A percentile compares a stretch with the other conserved stretches of the same genome.
Evolutionary conservation across 2,113 vertebrate species (phyloP).

Genomic region (Mus musculus): GRCm39 chr7:116003501-116004000

Average conservation of each 20-base stretch:
- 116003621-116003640: background rate
- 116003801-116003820: background rate
- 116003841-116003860: background rate
- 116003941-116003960: background rate
- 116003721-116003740: background rate
- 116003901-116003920: background rate
- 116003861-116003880: background rate
- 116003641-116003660: background rate
- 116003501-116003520: background rate
- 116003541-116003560: background rate
- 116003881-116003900: background rate
- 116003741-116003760: no score
- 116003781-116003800: background rate
- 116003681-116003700: no score
- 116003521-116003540: conserved; percentile 1
- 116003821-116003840: background rate
- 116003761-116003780: background rate
- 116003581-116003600: background rate
- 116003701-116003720: no score
- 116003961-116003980: background rate
- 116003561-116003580: background rate
- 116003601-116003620: background rate
- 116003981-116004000: background rate
- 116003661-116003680: background rate
- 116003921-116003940: background rate